phyloP scores from a whole-genome alignment of 2,113 vertebrate genomes.

The Corydoras maculifer region DNA sequence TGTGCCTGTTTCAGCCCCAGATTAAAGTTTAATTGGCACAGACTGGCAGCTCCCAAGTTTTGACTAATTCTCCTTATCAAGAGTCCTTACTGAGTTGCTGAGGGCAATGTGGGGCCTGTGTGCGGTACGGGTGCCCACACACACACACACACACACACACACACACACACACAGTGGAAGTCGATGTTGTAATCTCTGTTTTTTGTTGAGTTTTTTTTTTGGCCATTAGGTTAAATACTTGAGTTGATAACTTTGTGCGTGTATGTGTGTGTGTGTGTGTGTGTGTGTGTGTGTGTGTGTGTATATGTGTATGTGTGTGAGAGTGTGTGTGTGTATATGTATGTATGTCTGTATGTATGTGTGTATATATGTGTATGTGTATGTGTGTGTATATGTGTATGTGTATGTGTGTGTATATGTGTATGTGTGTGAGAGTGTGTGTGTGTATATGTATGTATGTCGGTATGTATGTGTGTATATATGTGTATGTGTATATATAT shows the following conservation, averaged over 20 bases:
- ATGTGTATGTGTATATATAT: no score
- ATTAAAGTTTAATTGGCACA: constrained; percentile 79
- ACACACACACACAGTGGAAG: constrained; percentile 37
- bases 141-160: constrained; percentile 43
- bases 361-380: no score
- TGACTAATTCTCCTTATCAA: constrained; percentile 78
- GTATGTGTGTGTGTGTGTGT: no score
- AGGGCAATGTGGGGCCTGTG: constrained; percentile 69
- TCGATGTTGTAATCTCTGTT: constrained; percentile 53
- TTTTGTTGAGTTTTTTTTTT: constrained; percentile 38
- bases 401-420: no score
- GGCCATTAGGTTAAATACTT: constrained; percentile 58
- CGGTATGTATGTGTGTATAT: no score
- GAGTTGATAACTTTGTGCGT: constrained; percentile 45
- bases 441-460: no score
- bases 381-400: no score
- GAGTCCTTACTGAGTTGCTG: constrained; percentile 73
- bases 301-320: no score
- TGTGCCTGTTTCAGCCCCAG: constrained; percentile 78
- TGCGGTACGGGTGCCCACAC: constrained; percentile 52
- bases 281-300: no score
- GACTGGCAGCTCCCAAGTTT: constrained; percentile 78
- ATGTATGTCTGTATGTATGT: no score
- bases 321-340: no score
- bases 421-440: no score